Evolutionary conservation across 2,888 invertebrate genomes (phyloP), one percentile per base, ranked within the genome.

Genomic region (Ganaspis brasiliensis): DNA sequence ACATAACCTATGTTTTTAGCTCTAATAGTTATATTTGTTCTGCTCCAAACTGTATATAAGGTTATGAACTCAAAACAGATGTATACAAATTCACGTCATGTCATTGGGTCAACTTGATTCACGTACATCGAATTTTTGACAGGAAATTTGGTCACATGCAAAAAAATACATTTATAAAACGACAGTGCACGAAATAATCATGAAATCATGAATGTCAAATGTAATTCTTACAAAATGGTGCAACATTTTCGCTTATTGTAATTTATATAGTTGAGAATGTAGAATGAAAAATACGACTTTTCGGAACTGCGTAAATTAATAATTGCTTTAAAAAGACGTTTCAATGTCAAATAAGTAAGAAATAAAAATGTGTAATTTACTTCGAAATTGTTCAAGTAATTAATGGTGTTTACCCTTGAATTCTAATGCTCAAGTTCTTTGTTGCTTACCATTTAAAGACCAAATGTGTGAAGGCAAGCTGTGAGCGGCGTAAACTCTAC

Each of bases 381-480:
- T 19, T 21, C 5, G 16, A 55, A 55, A 24, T 14, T 56, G 2
- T 14, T 45, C 37, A 31, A 31, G 31, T 31, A 45, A 45, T 2
- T 45, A 1, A 5, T 45, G 45, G 14, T 9, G 14, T 31, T 31
- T 31, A 31, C 31, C 31, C 31, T 31, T 31, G 31, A 31, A 31
- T 31, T 31, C 6, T 31, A 4, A 31, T 4, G 31, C 31, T 31
- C 31, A 31, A 31, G 3, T 56, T 56, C 56, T 56, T 56, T 56
- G 56, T 56, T 14, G 12, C 56, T 10, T 24, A 56, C 56, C 56
- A 56, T 56, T 97, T 88, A 97, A 93, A 86, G 97, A 97, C 97
- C 97, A 97, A 93, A 97, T 97, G 92, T 97, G 97, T 86, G 97
- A 96, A 90, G 97, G 97, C 92, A 97, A 93, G 87, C 97, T 97